phyloP scores from a whole-genome alignment of 2,888 invertebrate species.

The Drosophila flavopinicola region DNA sequence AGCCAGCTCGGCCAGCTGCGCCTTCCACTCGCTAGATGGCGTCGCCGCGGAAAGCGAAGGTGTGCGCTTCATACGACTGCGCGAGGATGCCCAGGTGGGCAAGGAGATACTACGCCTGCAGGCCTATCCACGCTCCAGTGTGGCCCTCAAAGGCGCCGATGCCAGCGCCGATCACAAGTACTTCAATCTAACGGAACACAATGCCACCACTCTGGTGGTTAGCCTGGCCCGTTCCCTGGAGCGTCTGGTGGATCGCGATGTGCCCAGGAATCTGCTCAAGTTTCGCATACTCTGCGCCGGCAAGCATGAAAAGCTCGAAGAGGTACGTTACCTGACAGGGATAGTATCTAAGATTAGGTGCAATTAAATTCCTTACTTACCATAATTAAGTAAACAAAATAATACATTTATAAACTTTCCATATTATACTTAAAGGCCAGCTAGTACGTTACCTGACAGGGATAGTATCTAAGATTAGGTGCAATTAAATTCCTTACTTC shows the following conservation, averaged over 20 bases:
- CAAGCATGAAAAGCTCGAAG: slow-evolving; percentile 82
- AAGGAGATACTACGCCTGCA: slow-evolving; percentile 91
- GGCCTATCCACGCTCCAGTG: slow-evolving; percentile 90
- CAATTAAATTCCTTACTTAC: no score
- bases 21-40: slow-evolving; percentile 90
- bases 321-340: slow-evolving; percentile 71
- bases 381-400: no score
- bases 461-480: no score
- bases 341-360: no score
- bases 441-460: slow-evolving; percentile 85
- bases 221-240: slow-evolving; percentile 91
- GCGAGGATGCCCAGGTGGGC: slow-evolving; percentile 91
- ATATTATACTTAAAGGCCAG: slow-evolving; percentile 87
- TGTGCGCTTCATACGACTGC: slow-evolving; percentile 92
- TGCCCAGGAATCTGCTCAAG: slow-evolving; percentile 92
- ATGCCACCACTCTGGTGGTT: slow-evolving; percentile 91
- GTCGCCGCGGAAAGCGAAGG: slow-evolving; percentile 87
- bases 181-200: slow-evolving; percentile 87
- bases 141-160: slow-evolving; percentile 81
- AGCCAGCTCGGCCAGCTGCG: slow-evolving; percentile 88
- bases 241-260: slow-evolving; percentile 91
- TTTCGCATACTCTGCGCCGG: slow-evolving; percentile 89
- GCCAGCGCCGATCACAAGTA: slow-evolving; percentile 83
- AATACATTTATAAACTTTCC: background rate
- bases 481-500: no score